Base-by-base conservation (phyloP, 2,113 vertebrate species). In the Peromyscus leucopus region DNA sequence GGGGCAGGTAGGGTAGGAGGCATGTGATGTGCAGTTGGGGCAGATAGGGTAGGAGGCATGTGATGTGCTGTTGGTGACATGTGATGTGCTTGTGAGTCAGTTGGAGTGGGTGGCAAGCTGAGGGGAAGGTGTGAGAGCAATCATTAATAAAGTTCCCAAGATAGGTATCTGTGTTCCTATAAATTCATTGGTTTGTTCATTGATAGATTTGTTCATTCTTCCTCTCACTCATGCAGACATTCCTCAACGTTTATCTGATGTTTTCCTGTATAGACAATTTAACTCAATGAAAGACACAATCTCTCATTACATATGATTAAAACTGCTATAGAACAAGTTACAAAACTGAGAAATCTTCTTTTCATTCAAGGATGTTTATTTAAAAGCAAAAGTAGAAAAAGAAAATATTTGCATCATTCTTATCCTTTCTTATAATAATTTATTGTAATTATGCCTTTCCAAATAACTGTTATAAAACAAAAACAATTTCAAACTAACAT, bases 401-500 rank as follows among this genome's bases (percentile, higher is more conserved):
- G 59, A 89, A 67, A 17, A 17, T 46, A 46, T 51, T 2, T 65
- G 11, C 28, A 28, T 48, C 0, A 67, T 76, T 86, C 59, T 89
- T 89, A n/a, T 19, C 1, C 10, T 72, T 85, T 76, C 28, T 96
- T 86, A 4, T 13, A 11, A 8, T 89, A 83, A 90, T 69, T 74
- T 36, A 87, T 79, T 91, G 0, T 31, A 82, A 55, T 59, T 82
- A 46, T 76, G 7, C n/a, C 87, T 31, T 91, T 91, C 31, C 21
- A 75, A 93, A 72, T 51, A 93, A 78, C 10, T 19, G 76, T 26
- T 28, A 7, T 97, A 65, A 65, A 90, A 74, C 93, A 4, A 90
- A 90, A 84, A 46, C 0, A 2, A 36, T 3, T 80, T 92, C 6
- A 85, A 90, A 90, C 4, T 82, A 92, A 84, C 33, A 48, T 48